A percentile compares a stretch with the other conserved stretches of the same genome.
Evolutionary conservation across 30 jellyfish, hydroid and myxozoan genomes (phyloP).

Genomic region (Cassiopea andromeda): DNA sequence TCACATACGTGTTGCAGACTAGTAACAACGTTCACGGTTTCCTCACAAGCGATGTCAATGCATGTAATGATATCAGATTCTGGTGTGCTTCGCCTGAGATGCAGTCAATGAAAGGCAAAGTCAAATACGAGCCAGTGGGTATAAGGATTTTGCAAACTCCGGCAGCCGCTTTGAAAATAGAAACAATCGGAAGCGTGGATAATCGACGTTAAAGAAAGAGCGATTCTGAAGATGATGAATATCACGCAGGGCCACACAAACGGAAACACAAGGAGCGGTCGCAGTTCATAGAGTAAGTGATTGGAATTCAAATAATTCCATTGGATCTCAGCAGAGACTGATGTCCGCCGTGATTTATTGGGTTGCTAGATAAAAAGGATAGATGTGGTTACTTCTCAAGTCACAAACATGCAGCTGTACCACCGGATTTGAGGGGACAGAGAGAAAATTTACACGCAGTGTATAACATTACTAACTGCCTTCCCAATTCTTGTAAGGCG

Average conservation of each 20-base stretch:
- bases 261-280: slow-evolving; percentile 11
- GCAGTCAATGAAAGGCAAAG: not conserved
- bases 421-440: not conserved
- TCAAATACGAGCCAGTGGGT: slow-evolving; percentile 1
- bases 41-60: no score
- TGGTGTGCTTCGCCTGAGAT: not conserved
- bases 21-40: no score
- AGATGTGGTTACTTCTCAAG: not conserved
- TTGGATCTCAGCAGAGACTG: not conserved
- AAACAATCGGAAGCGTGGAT: slow-evolving; percentile 32
- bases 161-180: slow-evolving; percentile 32
- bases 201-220: slow-evolving; percentile 3
- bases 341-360: not conserved
- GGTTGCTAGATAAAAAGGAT: not conserved
- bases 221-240: slow-evolving; percentile 12
- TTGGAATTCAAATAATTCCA: not conserved
- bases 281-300: not conserved
- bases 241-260: slow-evolving; percentile 16
- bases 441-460: no score
- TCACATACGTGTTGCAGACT: not conserved
- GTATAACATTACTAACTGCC: no score
- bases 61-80: no score
- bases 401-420: not conserved
- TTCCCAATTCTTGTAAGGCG: no score
- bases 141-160: slow-evolving; percentile 7